Evolutionary conservation across 2,797 vertebrate species (phyloP), one percentile per base, ranked within the genome.

Genomic region (Sebastes reedi): DNA sequence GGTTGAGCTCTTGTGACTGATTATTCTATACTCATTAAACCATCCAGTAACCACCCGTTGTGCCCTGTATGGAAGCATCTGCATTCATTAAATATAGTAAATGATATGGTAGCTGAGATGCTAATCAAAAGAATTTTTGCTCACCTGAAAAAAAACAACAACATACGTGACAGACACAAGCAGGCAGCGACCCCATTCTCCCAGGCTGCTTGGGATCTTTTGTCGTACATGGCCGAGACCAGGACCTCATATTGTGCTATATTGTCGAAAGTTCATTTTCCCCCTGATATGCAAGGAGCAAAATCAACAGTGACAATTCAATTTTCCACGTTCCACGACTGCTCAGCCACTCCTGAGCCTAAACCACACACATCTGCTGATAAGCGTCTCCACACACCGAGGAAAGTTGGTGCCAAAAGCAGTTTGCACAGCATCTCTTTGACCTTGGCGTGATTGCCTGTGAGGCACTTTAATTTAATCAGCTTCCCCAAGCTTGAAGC

Each of bases 391-490:
- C 75, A 62, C 88, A 83, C 89, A 78, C 74, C 69, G 73, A 82
- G 89, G 82, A 90, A 92, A 91, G 90, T 86, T 87, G 90, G 85
- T 93, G 93, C 93, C 93, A 93, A 83, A 91, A 94, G 92, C 90
- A 84, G 89, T 94, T 94, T 94, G 92, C 89, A n/a, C 91, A 84
- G 91, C 89, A 89, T 94, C 91, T 88, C 88, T 94, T 90, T 95
- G 94, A 96, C 95, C 95, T 96, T 95, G 94, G 90, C 92, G 87
- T 93, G 93, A 95, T 95, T 94, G 94, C 92, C 92, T 93, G 91
- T 87, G 92, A 95, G 94, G 87, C 92, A 91, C 92, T 96, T 95
- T 95, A 96, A 95, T 96, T 95, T 95, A 95, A 96, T 96, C 94
- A 94, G 89, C 93, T 94, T 90, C 90, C 88, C 90, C 74, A 77